Evolutionary conservation across 2,888 invertebrate species (phyloP).

Genomic region (Drosophila nigritarsus): DNA sequence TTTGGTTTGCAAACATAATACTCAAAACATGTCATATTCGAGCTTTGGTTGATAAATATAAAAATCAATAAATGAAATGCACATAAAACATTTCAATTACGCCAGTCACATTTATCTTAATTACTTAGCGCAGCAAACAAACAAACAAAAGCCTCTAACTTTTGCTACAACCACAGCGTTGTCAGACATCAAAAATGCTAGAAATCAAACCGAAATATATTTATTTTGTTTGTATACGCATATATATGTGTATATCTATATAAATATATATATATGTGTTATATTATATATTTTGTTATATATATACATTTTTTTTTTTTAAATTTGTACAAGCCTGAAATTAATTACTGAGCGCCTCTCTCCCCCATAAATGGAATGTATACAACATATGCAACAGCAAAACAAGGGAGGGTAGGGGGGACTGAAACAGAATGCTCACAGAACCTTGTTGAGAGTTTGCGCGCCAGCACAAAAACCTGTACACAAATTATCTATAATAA

Average conservation of each 20-base stretch:
- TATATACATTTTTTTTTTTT: constrained; percentile 1
- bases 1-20: background rate
- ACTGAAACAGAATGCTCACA: constrained; percentile 60
- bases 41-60: background rate
- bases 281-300: constrained; percentile 9
- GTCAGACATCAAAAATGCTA: constrained; percentile 63
- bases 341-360: constrained; percentile 60
- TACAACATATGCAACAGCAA: constrained; percentile 56
- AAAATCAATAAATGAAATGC: constrained; percentile 26
- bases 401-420: constrained; percentile 18
- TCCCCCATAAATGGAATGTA: constrained; percentile 54
- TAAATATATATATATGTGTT: background rate
- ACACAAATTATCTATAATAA: constrained; percentile 81
- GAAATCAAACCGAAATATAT: constrained; percentile 48
- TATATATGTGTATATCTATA: background rate
- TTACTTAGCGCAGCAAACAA: constrained; percentile 42
- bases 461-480: constrained; percentile 81
- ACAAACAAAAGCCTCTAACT: constrained; percentile 5
- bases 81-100: constrained; percentile 25
- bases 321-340: constrained; percentile 60
- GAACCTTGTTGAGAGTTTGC: constrained; percentile 77
- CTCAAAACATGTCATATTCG: constrained; percentile 2
- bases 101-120: constrained; percentile 47
- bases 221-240: constrained; percentile 8
- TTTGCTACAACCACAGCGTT: constrained; percentile 50